Conservation (phyloP, 1,140 invertebrate species). For the Brachionus paranguensis region DNA sequence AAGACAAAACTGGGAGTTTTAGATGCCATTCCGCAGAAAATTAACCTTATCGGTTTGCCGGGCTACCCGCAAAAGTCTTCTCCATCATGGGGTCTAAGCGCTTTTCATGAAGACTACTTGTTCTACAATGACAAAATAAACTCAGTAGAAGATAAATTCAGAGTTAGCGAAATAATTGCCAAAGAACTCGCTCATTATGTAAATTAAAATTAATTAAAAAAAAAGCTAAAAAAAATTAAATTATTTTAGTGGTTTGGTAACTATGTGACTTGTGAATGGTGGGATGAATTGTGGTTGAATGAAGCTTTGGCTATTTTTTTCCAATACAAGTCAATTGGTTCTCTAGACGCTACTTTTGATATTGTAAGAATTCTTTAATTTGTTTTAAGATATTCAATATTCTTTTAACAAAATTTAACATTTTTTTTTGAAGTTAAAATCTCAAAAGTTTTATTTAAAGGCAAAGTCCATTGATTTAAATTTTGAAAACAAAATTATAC, state of each 20-base stretch:
- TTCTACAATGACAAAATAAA: slow-evolving; percentile 62
- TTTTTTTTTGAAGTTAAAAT: too few relatives aligned
- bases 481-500: too few relatives aligned
- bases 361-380: too few relatives aligned
- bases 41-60: slow-evolving; percentile 81
- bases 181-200: slow-evolving; percentile 73
- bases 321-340: slow-evolving; percentile 47
- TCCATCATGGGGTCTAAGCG: slow-evolving; percentile 88
- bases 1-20: not conserved
- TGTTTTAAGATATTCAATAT: too few relatives aligned
- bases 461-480: too few relatives aligned
- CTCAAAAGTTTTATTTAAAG: too few relatives aligned
- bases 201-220: not conserved
- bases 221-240: not conserved
- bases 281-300: slow-evolving; percentile 58
- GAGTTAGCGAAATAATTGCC: slow-evolving; percentile 68
- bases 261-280: slow-evolving; percentile 64
- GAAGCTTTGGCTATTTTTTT: slow-evolving; percentile 54
- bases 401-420: too few relatives aligned
- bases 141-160: slow-evolving; percentile 41
- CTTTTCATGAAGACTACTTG: slow-evolving; percentile 74
- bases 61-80: slow-evolving; percentile 90
- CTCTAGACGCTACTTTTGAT: slow-evolving; percentile 73
- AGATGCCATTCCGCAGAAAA: slow-evolving; percentile 3
- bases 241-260: slow-evolving; percentile 67